phyloP scores from a whole-genome alignment of 2,888 invertebrate species.

The Phyllotreta cruciferae region DNA sequence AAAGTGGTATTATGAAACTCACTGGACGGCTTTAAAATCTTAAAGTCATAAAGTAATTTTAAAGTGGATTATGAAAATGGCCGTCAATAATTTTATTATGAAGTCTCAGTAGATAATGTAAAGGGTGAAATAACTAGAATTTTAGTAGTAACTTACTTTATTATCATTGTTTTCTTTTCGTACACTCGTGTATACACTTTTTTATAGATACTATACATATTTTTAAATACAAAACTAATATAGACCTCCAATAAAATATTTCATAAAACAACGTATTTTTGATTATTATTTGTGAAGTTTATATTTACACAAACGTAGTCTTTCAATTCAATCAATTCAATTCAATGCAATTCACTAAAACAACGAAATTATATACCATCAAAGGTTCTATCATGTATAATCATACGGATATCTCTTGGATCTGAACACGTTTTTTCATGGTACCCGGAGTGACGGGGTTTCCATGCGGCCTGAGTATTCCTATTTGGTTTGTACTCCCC shows the following conservation, averaged over 20 bases:
- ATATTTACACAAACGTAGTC: constrained; percentile 28
- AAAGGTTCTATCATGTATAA: constrained; percentile 17
- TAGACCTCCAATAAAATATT: constrained; percentile 27
- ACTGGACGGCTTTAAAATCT: too few species aligned
- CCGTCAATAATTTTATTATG: too few species aligned
- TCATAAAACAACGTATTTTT: constrained; percentile 25
- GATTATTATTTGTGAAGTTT: constrained; percentile 28
- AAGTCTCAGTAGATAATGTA: too few species aligned
- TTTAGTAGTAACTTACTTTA: constrained; percentile 22
- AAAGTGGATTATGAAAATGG: too few species aligned
- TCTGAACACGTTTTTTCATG: constrained; percentile 89
- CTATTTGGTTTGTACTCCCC: constrained; percentile 59
- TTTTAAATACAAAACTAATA: constrained; percentile 30
- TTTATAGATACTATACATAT: constrained; percentile 22
- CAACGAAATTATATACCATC: constrained; percentile 12
- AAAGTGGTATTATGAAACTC: too few species aligned
- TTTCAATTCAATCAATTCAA: constrained; percentile 4
- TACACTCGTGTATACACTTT: constrained; percentile 24
- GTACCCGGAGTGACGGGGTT: constrained; percentile 75
- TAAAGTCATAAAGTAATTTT: too few species aligned
- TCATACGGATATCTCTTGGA: constrained; percentile 92
- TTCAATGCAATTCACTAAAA: constrained; percentile 13
- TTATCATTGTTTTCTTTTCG: constrained; percentile 21
- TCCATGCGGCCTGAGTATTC: constrained; percentile 69
- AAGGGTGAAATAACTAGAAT: background rate